A percentile compares a stretch with the other conserved stretches of the same genome.
phyloP scores from a whole-genome alignment of 2,797 vertebrate genomes.

The Cossypha dichroa region DNA sequence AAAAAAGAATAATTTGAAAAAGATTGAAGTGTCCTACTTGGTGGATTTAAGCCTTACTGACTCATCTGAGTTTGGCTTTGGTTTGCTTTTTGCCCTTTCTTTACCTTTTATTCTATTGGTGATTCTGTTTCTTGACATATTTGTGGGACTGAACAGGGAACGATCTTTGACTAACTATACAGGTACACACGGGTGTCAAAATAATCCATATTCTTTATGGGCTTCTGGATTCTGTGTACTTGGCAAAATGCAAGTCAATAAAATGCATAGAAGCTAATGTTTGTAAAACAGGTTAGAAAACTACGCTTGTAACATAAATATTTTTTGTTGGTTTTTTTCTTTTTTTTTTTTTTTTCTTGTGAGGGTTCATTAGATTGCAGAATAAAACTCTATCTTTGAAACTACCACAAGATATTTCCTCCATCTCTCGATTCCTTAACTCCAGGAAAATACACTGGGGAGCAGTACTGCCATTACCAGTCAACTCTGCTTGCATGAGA shows the following conservation, averaged over 20 bases:
- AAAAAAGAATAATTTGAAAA: not conserved
- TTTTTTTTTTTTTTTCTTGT: not conserved
- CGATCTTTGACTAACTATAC: not conserved
- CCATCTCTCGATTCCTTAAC: fast-evolving
- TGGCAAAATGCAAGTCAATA: not conserved
- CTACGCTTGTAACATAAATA: not conserved
- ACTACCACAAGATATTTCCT: not conserved
- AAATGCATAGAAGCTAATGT: not conserved
- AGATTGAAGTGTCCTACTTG: not conserved
- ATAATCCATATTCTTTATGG: not conserved
- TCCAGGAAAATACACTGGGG: not conserved
- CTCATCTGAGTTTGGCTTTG: not conserved
- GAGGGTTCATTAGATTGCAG: not conserved
- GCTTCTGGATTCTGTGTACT: not conserved
- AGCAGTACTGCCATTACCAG: not conserved
- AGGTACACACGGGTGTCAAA: not conserved
- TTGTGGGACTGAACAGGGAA: not conserved
- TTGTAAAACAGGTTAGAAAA: not conserved
- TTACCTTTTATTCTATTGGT: not conserved
- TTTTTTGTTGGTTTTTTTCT: not conserved
- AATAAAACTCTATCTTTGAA: not conserved
- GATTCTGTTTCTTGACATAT: not conserved
- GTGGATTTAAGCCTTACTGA: not conserved
- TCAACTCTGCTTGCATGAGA: not conserved
- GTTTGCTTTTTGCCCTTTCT: not conserved